Evolutionary conservation across 2,888 invertebrate genomes (phyloP).

Genomic region (Electrophaes corylata): DNA sequence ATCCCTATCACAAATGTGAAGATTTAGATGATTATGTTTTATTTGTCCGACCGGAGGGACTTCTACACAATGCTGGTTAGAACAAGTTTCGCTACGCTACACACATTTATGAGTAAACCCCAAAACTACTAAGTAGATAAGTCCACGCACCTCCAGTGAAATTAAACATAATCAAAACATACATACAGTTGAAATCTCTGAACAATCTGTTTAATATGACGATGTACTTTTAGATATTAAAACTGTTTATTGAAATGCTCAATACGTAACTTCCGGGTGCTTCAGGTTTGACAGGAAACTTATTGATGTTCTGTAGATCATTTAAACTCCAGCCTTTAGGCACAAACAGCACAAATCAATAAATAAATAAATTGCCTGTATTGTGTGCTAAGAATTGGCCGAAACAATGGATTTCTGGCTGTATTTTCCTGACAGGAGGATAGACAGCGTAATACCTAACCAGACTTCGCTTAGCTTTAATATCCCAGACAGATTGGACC

Average conservation of each 20-base stretch:
- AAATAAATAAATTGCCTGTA: too few species aligned
- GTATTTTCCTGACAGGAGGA: conserved; percentile 1
- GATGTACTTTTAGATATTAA: neutral
- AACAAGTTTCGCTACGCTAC: too few species aligned
- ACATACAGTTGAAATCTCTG: neutral
- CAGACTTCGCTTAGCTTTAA: neutral
- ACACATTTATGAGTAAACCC: too few species aligned
- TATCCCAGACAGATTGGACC: conserved; percentile 4
- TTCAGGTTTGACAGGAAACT: too few species aligned
- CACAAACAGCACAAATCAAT: neutral
- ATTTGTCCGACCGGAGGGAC: too few species aligned
- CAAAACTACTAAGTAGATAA: too few species aligned
- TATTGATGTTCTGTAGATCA: neutral
- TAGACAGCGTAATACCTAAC: conserved; percentile 3
- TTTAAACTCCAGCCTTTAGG: neutral
- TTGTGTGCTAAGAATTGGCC: neutral
- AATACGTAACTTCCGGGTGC: neutral
- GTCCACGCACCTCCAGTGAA: too few species aligned
- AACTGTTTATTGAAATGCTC: neutral
- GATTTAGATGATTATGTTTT: neutral
- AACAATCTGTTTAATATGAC: neutral
- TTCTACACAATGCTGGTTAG: too few species aligned
- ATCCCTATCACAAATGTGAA: neutral
- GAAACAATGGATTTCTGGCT: neutral
- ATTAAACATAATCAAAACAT: neutral